Evolutionary conservation across 1,140 invertebrate genomes (phyloP).

Genomic region (Scylla paramamosain): DNA sequence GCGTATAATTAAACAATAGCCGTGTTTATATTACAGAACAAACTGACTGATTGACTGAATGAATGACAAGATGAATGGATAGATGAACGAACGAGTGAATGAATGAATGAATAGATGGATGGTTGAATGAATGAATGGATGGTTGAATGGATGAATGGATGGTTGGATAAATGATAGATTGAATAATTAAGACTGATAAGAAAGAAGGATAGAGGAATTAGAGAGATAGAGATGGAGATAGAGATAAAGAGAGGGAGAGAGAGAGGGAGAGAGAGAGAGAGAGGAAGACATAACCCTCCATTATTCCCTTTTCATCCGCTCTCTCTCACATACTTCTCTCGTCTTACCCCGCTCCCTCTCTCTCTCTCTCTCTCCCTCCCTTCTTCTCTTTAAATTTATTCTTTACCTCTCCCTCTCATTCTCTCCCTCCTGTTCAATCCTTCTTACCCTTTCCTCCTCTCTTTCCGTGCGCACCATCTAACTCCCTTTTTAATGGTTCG

Average conservation of each 20-base stretch:
- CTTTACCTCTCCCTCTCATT: background rate
- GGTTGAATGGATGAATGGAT: no score
- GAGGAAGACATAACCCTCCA: background rate
- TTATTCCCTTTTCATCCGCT: background rate
- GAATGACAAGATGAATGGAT: no score
- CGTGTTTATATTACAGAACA: no score
- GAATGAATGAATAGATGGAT: no score
- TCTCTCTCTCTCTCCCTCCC: background rate
- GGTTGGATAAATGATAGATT: no score
- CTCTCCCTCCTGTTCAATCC: background rate
- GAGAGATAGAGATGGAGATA: background rate
- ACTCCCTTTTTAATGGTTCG: background rate
- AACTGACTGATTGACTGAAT: no score
- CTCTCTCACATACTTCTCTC: background rate
- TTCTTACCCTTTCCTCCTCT: background rate
- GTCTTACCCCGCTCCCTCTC: background rate
- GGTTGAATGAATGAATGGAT: no score
- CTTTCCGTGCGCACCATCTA: background rate
- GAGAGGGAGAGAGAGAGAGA: background rate
- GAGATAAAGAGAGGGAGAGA: background rate
- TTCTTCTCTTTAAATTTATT: background rate
- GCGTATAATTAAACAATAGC: background rate
- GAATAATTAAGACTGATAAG: background rate
- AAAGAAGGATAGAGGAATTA: background rate
- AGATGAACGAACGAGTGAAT: no score